phyloP scores from a whole-genome alignment of 1,140 invertebrate species.

The Condylostylus longicornis region DNA sequence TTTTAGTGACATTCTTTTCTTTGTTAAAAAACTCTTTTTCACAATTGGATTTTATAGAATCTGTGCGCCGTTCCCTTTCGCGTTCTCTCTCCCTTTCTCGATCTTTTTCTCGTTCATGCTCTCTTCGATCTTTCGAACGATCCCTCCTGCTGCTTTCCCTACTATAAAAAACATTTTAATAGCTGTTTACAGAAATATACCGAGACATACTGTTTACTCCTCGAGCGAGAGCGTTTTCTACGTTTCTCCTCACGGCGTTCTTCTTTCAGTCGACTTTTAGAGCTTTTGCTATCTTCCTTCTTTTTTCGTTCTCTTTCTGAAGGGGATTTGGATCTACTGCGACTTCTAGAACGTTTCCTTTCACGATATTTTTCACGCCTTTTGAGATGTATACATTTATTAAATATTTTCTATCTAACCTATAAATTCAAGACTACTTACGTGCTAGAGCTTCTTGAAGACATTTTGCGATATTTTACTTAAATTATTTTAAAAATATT shows the following conservation, averaged over 20 bases:
- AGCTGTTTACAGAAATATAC: not conserved
- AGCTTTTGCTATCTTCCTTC: slow-evolving; percentile 35
- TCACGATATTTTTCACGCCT: slow-evolving; percentile 18
- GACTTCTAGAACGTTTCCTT: slow-evolving; percentile 12
- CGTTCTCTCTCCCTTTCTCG: slow-evolving; percentile 10
- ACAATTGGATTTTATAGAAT: too few species aligned
- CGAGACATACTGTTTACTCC: slow-evolving; percentile 14
- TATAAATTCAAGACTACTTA: too few species aligned
- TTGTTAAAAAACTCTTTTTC: slow-evolving; percentile 11
- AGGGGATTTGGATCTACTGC: slow-evolving; percentile 40
- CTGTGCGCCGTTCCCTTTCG: slow-evolving; percentile 18
- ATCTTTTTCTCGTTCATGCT: not conserved
- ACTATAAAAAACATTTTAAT: not conserved
- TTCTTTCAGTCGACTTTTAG: slow-evolving; percentile 28
- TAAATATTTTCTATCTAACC: too few species aligned
- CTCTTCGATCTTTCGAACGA: not conserved
- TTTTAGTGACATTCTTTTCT: slow-evolving; percentile 17
- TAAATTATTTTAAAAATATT: too few species aligned
- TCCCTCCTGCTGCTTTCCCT: slow-evolving; percentile 31
- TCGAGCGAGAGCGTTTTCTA: slow-evolving; percentile 30
- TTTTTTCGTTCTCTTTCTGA: slow-evolving; percentile 33
- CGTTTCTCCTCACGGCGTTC: slow-evolving; percentile 28
- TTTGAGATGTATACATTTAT: too few species aligned
- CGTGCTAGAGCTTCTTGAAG: too few species aligned
- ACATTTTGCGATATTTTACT: too few species aligned